Conservation (phyloP, 2,888 invertebrate species). For the Horisme vitalbata region DNA sequence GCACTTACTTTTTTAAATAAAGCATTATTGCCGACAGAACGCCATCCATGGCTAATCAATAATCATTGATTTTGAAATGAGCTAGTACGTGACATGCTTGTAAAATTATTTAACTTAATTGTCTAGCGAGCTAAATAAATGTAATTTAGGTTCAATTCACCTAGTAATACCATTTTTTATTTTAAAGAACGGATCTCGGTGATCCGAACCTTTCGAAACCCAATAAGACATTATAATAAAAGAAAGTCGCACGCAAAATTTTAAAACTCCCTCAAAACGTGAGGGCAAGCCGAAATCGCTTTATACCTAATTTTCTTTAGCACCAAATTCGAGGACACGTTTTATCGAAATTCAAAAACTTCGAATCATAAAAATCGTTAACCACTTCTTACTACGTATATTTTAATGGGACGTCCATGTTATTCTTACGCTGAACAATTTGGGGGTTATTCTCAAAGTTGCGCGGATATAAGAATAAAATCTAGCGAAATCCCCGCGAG, state of each 20-base stretch:
- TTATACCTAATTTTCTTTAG: constrained; percentile 40
- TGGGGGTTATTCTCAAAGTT: constrained; percentile 70
- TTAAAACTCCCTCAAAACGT: constrained; percentile 36
- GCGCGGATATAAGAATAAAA: constrained; percentile 74
- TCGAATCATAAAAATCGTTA: constrained; percentile 37
- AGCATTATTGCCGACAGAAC: too few species aligned
- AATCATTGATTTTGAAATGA: too few species aligned
- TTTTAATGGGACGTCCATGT: constrained; percentile 55
- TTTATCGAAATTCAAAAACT: constrained; percentile 38
- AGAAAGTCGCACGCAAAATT: constrained; percentile 17
- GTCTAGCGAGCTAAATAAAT: too few species aligned
- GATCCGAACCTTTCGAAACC: not conserved
- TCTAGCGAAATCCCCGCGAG: constrained; percentile 75
- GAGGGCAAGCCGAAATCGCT: constrained; percentile 34
- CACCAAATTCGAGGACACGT: constrained; percentile 43
- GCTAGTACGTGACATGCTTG: too few species aligned
- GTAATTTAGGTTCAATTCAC: too few species aligned
- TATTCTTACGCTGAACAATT: constrained; percentile 50
- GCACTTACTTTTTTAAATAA: too few species aligned
- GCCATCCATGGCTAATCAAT: too few species aligned
- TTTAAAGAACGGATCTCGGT: not conserved
- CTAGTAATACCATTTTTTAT: too few species aligned
- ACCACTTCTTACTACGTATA: constrained; percentile 33
- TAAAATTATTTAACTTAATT: too few species aligned
- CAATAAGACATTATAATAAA: constrained; percentile 9